Base-by-base conservation (phyloP, 2,888 invertebrate genomes). In the Anorthoa munda region DNA sequence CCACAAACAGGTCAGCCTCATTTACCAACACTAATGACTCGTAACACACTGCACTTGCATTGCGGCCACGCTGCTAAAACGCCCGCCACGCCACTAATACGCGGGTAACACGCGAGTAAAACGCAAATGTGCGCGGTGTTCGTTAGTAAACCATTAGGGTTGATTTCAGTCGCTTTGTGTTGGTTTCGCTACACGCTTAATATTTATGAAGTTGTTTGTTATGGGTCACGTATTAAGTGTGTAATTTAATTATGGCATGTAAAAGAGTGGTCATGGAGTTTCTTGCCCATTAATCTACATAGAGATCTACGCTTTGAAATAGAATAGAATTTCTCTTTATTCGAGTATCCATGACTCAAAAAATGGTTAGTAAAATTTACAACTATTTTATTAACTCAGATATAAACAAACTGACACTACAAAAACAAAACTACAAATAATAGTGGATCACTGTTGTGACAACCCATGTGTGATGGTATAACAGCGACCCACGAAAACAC, bases 61-160 rank as follows among this genome's bases (percentile, higher is more conserved):
- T 60, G 60, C 39, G 60, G 56, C 48, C 17, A n/a, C 61, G 68
- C 73, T 45, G 56, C 63, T 59, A 66, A 66, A 67, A 65, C 72
- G 66, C 66, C n/a, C 23, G 64, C 45, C 17, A 72, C 46, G 59
- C 64, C 50, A 46, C 58, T 48, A 50, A 56, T 45, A 55, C 46
- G 61, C 31, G 12, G n/a, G 26, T 48, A 48, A 26, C 21, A 74
- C 71, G 26, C 66, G 51, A 21, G 23, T 59, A 23, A 51, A 74
- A 79, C 59, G 51, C 59, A 59, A 46, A 48, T n/a, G 51, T 61
- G 51, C 15, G 46, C 80, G 48, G 79, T 55, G 67, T 72, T 83
- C 80, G 58, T 79, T 83, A 69, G 63, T 17, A 0, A 17, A 55
- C 21, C 53, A 51, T 74, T 83, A 81, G 75, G 81, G 69, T 64